Evolutionary conservation across 2,888 invertebrate species (phyloP).

Genomic region (Halictus quadricinctus): DNA sequence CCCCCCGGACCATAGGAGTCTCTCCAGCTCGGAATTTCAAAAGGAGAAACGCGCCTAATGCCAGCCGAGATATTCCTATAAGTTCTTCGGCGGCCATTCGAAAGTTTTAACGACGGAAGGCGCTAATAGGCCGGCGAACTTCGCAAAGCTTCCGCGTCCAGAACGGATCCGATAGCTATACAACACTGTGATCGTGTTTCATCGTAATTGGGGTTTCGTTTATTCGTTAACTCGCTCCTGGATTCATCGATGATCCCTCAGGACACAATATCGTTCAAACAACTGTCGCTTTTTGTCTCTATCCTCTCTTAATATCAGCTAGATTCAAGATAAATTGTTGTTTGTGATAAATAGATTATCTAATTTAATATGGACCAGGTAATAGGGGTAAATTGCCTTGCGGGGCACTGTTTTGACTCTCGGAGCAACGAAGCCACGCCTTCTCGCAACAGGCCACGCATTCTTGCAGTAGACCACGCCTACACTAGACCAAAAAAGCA

Average conservation of each 20-base stretch:
- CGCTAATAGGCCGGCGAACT: slow-evolving; percentile 63
- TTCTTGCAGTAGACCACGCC: no score
- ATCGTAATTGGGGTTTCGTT: slow-evolving; percentile 60
- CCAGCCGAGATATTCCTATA: slow-evolving; percentile 59
- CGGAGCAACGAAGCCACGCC: no score
- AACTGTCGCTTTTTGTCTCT: neutral
- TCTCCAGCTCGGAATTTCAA: slow-evolving; percentile 37
- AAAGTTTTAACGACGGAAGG: slow-evolving; percentile 67
- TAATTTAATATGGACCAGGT: neutral
- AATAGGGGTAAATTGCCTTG: no score
- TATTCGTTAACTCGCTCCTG: slow-evolving; percentile 7
- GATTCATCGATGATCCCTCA: neutral
- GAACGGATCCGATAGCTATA: slow-evolving; percentile 40
- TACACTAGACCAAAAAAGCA: no score
- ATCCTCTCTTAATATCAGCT: no score
- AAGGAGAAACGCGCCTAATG: slow-evolving; percentile 52
- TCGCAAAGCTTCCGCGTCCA: slow-evolving; percentile 54
- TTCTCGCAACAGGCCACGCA: no score
- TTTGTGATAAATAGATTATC: neutral
- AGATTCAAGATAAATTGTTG: neutral
- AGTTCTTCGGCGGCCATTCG: slow-evolving; percentile 55
- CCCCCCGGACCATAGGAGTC: slow-evolving; percentile 40
- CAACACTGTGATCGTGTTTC: neutral
- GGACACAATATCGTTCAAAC: neutral
- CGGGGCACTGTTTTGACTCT: no score